These are phyloP conservation scores for Ricordea florida DNA, from an alignment of 92 coral and sea anemone genomes.

Conservation along the genomic window DNA sequence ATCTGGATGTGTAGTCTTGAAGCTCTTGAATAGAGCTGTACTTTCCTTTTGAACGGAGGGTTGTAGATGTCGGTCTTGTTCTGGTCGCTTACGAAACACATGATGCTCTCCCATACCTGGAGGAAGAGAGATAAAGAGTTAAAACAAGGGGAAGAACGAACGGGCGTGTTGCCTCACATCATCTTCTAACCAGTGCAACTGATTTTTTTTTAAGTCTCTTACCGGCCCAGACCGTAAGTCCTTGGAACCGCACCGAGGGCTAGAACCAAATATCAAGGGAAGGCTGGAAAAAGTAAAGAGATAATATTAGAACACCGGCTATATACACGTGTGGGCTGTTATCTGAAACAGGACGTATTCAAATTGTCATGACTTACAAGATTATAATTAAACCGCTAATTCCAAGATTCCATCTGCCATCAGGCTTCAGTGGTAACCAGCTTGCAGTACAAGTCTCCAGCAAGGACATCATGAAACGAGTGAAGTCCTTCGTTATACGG, in stretches of 20 bases:
- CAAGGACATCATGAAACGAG: slow-evolving; percentile 1
- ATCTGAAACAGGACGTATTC: slow-evolving; percentile 13
- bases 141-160: neutral
- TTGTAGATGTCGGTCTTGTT: slow-evolving; percentile 11
- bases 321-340: slow-evolving; percentile 22
- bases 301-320: neutral
- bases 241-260: neutral
- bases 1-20: slow-evolving; percentile 45
- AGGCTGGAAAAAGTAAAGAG: slow-evolving; percentile 25
- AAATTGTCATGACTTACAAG: slow-evolving; percentile 46
- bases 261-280: slow-evolving; percentile 1
- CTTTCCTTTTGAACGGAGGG: slow-evolving; percentile 3
- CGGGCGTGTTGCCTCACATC: neutral
- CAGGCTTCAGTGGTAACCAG: neutral
- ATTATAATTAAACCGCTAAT: slow-evolving; percentile 18
- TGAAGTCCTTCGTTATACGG: too few relatives aligned
- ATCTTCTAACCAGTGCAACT: too few relatives aligned
- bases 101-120: neutral
- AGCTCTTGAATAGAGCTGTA: slow-evolving; percentile 53
- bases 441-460: neutral
- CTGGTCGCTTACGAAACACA: neutral
- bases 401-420: neutral
- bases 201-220: too few relatives aligned
- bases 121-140: neutral
- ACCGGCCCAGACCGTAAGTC: slow-evolving; percentile 7